Conservation (phyloP, 2,888 invertebrate species). For the Unio pictorum region DNA sequence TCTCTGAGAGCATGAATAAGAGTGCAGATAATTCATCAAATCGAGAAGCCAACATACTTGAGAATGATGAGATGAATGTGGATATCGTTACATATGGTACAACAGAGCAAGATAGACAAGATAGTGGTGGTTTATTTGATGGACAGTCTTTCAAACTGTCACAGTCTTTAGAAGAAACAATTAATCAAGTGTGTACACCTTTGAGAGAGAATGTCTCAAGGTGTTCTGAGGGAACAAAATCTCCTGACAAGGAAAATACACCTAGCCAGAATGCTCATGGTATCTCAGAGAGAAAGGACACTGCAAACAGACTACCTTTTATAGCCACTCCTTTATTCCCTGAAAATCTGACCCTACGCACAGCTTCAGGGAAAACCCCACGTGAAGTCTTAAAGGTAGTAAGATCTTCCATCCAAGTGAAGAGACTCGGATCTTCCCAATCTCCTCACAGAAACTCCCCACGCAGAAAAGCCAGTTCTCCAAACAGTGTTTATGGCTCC, state of each 20-base stretch:
- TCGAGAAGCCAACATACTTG: background rate
- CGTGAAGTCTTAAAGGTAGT: constrained; percentile 36
- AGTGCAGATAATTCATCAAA: background rate
- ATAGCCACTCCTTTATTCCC: constrained; percentile 33
- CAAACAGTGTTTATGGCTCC: constrained; percentile 7
- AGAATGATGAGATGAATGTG: background rate
- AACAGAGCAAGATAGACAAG: constrained; percentile 6
- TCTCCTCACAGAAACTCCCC: constrained; percentile 25
- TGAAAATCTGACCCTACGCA: constrained; percentile 31
- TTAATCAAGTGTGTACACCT: constrained; percentile 48
- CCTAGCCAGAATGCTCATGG: constrained; percentile 1
- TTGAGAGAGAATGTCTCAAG: constrained; percentile 23
- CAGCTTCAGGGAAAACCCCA: constrained; percentile 51
- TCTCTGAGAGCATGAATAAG: too few species aligned
- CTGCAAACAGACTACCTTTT: constrained; percentile 32
- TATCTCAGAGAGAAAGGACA: constrained; percentile 9
- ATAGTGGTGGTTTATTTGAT: constrained; percentile 12
- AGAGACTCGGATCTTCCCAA: constrained; percentile 53
- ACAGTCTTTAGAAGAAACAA: constrained; percentile 41
- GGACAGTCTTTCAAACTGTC: constrained; percentile 31
- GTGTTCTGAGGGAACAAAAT: constrained; percentile 2
- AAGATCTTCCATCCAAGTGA: constrained; percentile 57
- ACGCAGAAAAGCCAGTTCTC: constrained; percentile 26
- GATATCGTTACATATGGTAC: constrained; percentile 3
- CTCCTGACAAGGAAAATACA: constrained; percentile 16